Evolutionary conservation across 2,888 invertebrate species (phyloP).

Genomic region (Apantesis nais): DNA sequence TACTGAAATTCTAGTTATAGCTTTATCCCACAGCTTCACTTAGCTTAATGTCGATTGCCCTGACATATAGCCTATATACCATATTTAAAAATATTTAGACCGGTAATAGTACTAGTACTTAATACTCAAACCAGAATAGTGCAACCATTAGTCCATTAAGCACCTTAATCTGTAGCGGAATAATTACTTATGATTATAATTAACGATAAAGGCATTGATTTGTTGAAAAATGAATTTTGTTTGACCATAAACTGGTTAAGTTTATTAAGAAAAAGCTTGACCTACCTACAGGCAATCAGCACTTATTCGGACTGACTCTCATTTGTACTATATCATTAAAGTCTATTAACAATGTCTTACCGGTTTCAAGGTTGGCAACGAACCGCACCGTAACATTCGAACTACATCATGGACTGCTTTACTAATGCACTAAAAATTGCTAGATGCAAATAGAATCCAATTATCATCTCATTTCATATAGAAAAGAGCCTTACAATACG

Average conservation of each 20-base stretch:
- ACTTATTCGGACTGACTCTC: constrained; percentile 6
- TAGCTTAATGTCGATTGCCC: background rate
- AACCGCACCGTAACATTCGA: constrained; percentile 26
- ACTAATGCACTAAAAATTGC: constrained; percentile 43
- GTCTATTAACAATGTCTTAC: constrained; percentile 18
- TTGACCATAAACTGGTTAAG: background rate
- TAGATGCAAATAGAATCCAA: constrained; percentile 41
- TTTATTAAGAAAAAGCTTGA: constrained; percentile 22
- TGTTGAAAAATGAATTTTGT: background rate
- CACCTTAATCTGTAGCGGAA: background rate
- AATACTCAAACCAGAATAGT: background rate
- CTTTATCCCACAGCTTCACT: background rate
- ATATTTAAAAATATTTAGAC: background rate
- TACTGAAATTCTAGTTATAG: background rate
- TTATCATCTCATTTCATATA: constrained; percentile 43
- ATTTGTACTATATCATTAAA: constrained; percentile 28
- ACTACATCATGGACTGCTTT: constrained; percentile 11
- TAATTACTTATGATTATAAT: background rate
- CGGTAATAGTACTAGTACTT: background rate
- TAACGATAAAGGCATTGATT: background rate
- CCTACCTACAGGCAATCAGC: constrained; percentile 14
- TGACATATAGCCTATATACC: background rate
- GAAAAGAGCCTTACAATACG: constrained; percentile 39
- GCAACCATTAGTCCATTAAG: background rate
- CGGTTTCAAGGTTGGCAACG: constrained; percentile 12